These are phyloP conservation scores for Stenotaenia linearis DNA, from an alignment of 2,888 invertebrate species.

Conservation along the genomic window DNA sequence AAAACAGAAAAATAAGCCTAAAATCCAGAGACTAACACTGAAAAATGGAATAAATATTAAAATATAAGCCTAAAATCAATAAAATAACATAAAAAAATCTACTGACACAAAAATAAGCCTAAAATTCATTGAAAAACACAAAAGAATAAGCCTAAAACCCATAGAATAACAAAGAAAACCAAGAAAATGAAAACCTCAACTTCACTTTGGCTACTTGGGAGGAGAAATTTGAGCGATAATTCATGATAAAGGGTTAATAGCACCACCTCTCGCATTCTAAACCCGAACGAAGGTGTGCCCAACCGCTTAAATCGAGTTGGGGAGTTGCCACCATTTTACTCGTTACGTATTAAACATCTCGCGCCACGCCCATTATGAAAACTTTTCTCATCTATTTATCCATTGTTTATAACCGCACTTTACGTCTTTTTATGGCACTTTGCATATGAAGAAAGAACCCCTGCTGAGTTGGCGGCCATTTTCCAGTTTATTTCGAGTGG, in stretches of 20 bases:
- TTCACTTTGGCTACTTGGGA: slow-evolving; percentile 28
- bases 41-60: no score
- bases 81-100: no score
- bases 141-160: no score
- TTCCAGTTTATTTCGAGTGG: background rate
- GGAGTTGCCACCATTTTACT: background rate
- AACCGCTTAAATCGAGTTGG: background rate
- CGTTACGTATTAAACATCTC: background rate
- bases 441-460: background rate
- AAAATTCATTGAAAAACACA: no score
- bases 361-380: background rate
- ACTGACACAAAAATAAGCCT: no score
- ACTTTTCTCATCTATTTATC: background rate
- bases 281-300: background rate
- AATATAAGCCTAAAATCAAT: no score
- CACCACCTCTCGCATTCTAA: background rate
- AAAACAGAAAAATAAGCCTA: no score
- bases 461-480: background rate
- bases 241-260: slow-evolving; percentile 29
- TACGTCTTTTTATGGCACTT: background rate
- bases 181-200: no score
- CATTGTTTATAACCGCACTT: background rate
- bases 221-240: background rate
- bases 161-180: background rate
- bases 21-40: no score